Evolutionary conservation across 2,888 invertebrate genomes (phyloP), one percentile per base, ranked within the genome.

Genomic region (Melanchra persicariae): DNA sequence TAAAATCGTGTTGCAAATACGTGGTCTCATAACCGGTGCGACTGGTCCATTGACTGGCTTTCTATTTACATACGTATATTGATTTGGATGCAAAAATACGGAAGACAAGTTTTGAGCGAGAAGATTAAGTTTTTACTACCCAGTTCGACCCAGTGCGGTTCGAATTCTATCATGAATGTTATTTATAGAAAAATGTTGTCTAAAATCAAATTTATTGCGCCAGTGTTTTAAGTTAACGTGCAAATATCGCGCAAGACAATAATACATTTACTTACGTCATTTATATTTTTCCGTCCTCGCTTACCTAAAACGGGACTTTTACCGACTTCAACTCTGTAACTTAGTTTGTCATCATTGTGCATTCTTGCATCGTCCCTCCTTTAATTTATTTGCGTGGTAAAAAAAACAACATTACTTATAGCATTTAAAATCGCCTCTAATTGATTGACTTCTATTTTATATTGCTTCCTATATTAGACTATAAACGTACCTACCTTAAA

Each of bases 11-110:
- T 74, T 77, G 82, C 82, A 78, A 84, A 84, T 76, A 76, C 80
- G 70, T 78, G 71, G 77, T 81, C 81, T 81, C 71, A 77, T 73
- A 85, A 87, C 87, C 87, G 84, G 88, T 85, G 74, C 63, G 83
- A 87, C 88, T 60, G 81, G 87, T 87, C 73, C 79, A 73, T 72
- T 64, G 70, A 65, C 62, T 82, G 80, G 85, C 87, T 89, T 88
- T 90, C 89, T 87, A 89, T 88, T 86, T 88, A 82, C 81, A 81
- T 83, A 79, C 64, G 63, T 81, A 77, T 76, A 84, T 81, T 85
- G 78, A 82, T 82, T 84, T 83, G 82, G 77, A 84, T 82, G 74
- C 80, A 83, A 80, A 87, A 88, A 78, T 73, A 70, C 57, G 67
- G 58, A 66, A 72, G 55, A 73, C 55, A 43, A 40, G 62, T 52